Evolutionary conservation across 1,140 invertebrate species (phyloP), one percentile per base, ranked within the genome.

Genomic region (Phymastichus coffea): DNA sequence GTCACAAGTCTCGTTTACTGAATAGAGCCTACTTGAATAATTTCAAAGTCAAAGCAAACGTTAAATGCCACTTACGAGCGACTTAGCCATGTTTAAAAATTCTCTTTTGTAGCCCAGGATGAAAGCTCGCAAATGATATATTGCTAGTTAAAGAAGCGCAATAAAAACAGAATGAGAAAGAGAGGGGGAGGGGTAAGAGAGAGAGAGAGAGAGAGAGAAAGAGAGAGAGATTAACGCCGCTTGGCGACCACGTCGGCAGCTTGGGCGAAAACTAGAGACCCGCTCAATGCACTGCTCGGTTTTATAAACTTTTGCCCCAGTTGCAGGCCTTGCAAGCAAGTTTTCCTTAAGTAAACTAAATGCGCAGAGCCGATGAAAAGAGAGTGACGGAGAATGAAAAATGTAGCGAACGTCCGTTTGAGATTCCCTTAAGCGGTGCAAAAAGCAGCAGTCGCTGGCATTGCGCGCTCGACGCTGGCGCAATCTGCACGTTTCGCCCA

Each of bases 241-340:
- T 51, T 20, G n/a, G n/a, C n/a, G 4, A 20, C 20, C 41, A 12
- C 23, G 25, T 40, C 12, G 35, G 23, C 30, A 37, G 17, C 48
- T 67, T 57, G 66, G 63, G 63, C 57, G 63, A 65, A 60, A 69
- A 78, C 75, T 79, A 72, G 62, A 60, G 66, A 57, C 67, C 60
- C 55, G 57, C 52, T 53, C 52, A 61, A 59, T 47, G 33, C 57
- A 63, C 40, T 53, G 10, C 43, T 37, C 6, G 65, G 65, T 77
- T 78, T 78, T 79, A 79, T 79, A 78, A 79, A 77, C 74, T 78
- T 76, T 71, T 70, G 67, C 66, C 66, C 66, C 66, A 68, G 60
- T 70, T 68, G 53, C 55, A 30, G 17, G 19, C 25, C 23, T 17
- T 22, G 49, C 61, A 54, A 60, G 54, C 63, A 65, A 41, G 66